Conservation (phyloP, 1,140 invertebrate genomes). For the Drosophila miranda region DNA sequence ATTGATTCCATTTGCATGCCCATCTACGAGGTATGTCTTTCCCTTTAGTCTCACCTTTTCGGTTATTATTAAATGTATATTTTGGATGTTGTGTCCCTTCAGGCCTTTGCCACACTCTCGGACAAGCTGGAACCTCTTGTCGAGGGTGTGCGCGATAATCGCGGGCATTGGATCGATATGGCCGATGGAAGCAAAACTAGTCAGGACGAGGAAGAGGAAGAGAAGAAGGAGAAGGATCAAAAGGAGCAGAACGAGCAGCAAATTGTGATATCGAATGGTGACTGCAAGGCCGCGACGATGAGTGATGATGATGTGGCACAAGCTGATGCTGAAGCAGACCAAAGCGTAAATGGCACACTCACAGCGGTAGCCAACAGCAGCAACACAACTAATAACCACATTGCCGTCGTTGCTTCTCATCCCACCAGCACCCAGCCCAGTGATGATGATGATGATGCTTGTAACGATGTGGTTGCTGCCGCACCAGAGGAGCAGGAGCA, state of each 20-base stretch:
- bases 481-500: conserved; percentile 3
- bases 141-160: conserved; percentile 92
- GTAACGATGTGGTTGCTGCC: conserved; percentile 25
- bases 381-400: conserved; percentile 67
- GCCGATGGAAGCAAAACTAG: conserved; percentile 83
- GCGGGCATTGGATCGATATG: conserved; percentile 91
- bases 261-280: conserved; percentile 75
- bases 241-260: conserved; percentile 44
- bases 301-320: conserved; percentile 29
- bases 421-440: conserved; percentile 70
- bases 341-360: conserved; percentile 70
- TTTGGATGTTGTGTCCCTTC: conserved; percentile 43
- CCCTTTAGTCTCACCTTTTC: too few relatives aligned
- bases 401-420: conserved; percentile 67
- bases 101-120: conserved; percentile 93
- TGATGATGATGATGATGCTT: conserved; percentile 52
- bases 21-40: conserved; percentile 92
- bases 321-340: conserved; percentile 5
- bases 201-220: conserved; percentile 50
- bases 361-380: conserved; percentile 37
- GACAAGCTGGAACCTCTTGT: conserved; percentile 90
- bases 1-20: conserved; percentile 98
- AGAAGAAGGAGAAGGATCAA: conserved; percentile 33
- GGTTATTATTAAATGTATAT: background rate
- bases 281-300: conserved; percentile 36